Conservation (phyloP, 2,888 invertebrate species). For the Amphipoea oculea region DNA sequence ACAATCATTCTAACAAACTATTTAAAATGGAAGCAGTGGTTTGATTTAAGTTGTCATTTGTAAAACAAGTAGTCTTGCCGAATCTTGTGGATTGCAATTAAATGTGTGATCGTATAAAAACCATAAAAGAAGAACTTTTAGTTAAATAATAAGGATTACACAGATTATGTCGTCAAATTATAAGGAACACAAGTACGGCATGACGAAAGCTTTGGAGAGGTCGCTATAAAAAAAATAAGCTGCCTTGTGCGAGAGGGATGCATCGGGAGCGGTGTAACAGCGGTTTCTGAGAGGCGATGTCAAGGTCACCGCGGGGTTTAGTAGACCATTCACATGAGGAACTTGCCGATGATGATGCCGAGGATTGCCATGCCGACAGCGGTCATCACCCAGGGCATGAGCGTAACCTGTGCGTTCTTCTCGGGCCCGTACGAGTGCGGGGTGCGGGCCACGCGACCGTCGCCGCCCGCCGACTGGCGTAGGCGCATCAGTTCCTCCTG, state of each 20-base stretch:
- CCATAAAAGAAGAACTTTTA: slow-evolving; percentile 3
- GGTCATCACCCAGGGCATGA: slow-evolving; percentile 92
- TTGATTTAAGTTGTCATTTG: slow-evolving; percentile 8
- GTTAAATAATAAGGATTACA: slow-evolving; percentile 21
- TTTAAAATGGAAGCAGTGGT: slow-evolving; percentile 39
- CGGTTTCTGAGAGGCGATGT: slow-evolving; percentile 79
- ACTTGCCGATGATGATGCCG: slow-evolving; percentile 95
- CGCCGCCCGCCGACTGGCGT: slow-evolving; percentile 85
- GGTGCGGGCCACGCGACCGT: slow-evolving; percentile 79
- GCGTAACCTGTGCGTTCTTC: slow-evolving; percentile 90
- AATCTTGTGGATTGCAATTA: slow-evolving; percentile 20
- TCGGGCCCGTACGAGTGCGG: slow-evolving; percentile 88
- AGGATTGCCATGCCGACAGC: slow-evolving; percentile 93
- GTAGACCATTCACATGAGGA: slow-evolving; percentile 93
- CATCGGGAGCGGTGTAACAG: slow-evolving; percentile 81
- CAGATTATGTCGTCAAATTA: slow-evolving; percentile 30
- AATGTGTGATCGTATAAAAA: slow-evolving; percentile 21
- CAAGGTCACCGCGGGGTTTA: slow-evolving; percentile 77
- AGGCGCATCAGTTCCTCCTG: slow-evolving; percentile 92
- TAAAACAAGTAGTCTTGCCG: slow-evolving; percentile 34
- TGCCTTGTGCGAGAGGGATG: slow-evolving; percentile 77
- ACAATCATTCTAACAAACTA: slow-evolving; percentile 42
- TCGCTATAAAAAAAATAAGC: slow-evolving; percentile 73
- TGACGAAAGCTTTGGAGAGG: slow-evolving; percentile 62
- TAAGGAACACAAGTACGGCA: slow-evolving; percentile 56